Evolutionary conservation across 1,140 invertebrate species (phyloP).

Genomic region (Calycopis cecrops): DNA sequence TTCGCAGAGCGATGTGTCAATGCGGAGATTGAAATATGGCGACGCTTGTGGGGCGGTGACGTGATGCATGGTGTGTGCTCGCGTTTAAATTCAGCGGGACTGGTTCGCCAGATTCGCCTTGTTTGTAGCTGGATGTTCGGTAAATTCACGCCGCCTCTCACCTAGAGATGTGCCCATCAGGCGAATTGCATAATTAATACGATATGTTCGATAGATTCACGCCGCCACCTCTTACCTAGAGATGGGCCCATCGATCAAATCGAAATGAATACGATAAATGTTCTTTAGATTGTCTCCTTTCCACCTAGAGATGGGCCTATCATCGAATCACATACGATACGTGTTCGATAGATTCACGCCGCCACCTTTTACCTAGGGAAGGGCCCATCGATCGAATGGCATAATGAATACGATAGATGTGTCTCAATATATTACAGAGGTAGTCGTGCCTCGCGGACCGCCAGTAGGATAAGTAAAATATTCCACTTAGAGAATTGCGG

Average conservation of each 20-base stretch:
- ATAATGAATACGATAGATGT: constrained; percentile 48
- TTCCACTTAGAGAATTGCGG: constrained; percentile 59
- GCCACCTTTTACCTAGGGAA: no score
- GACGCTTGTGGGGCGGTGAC: constrained; percentile 44
- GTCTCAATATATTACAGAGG: constrained; percentile 50
- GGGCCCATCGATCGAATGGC: constrained; percentile 21
- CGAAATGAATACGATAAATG: no score
- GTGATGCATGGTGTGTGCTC: constrained; percentile 47
- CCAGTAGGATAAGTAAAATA: constrained; percentile 57
- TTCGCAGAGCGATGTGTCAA: constrained; percentile 64
- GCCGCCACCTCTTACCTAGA: no score
- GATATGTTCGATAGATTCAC: no score
- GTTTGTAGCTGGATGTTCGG: constrained; percentile 13
- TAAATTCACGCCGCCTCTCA: no score
- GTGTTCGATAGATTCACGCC: no score
- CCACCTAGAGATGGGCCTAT: no score
- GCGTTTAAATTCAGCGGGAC: constrained; percentile 47
- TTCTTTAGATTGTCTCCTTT: no score
- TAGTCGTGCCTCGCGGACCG: constrained; percentile 47
- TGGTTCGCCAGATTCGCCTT: constrained; percentile 39
- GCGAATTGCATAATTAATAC: constrained; percentile 29
- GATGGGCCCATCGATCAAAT: no score
- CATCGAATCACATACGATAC: no score
- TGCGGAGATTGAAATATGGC: constrained; percentile 69
- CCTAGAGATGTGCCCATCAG: constrained; percentile 1